Evolutionary conservation across 2,888 invertebrate genomes (phyloP), one percentile per base, ranked within the genome.

Genomic region (Conus canariensis): DNA sequence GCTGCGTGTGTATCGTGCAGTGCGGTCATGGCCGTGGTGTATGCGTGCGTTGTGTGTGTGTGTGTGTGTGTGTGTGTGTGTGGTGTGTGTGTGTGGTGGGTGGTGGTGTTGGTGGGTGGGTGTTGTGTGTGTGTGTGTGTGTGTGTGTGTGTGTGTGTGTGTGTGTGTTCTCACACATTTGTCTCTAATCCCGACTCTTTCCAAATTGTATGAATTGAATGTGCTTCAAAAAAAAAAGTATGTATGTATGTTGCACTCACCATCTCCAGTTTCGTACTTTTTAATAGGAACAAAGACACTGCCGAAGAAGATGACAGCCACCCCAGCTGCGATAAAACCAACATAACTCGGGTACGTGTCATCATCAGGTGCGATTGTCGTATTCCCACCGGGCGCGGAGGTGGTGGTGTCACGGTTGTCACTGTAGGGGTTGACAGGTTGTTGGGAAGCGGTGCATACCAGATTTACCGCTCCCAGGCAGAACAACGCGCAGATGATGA

Each of bases 221-320:
- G 10, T 64, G 12, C 7, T 64, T 64, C 6, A 1, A 10, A 10
- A 64, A 5, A 16, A 64, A 16, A 0, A 64, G 2, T 64, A 64
- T 64, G 16, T 64, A 64, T 6, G 16, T 64, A 64, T 64, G 16
- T 64, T 45, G 45, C 64, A 90, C 93, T 93, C 93, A 96, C 96
- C 96, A 95, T 96, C 96, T 88, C 96, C 96, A 9, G 96, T 95
- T 91, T 96, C 95, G 94, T 95, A 96, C 83, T 95, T 95, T 91
- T 96, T 96, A 22, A 96, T 95, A 12, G 96, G 97, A 25, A 96
- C 96, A 93, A 96, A 96, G 94, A 96, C 97, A 88, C 96, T 96
- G 45, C 97, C 97, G 94, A 96, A 97, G 92, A 96, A 95, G 5
- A 96, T 60, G 22, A 96, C 95, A 25, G 97, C 95, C 19, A 97